Base-by-base conservation (phyloP, 2,797 vertebrate genomes). In the Gallinago stenura region DNA sequence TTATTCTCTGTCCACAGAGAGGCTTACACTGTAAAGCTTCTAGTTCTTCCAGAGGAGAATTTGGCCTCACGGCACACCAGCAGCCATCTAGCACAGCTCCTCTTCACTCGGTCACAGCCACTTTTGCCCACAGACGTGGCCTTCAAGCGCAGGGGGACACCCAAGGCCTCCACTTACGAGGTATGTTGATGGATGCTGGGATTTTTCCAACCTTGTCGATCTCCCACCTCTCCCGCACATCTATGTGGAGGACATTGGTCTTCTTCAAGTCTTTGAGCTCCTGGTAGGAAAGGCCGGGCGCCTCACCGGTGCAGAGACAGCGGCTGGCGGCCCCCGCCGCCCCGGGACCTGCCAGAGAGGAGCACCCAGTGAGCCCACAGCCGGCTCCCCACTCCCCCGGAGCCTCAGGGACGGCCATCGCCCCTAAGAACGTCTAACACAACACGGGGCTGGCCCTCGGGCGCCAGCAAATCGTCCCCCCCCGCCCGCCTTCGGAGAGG, bases 201-300 rank as follows among this genome's bases (percentile, higher is more conserved):
- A 99, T 99, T 94, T 96, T 97, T 62, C 99, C 99, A 72, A 98
- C 98, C 73, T 98, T 98, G 35, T 98, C 89, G 70, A 99, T 97
- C 97, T 99, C 99, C 99, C 98, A 99, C 31, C 98, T 98, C 87
- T 99, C 99, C 88, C 99, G 98, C 70, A 99, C 99, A 73, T 99
- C 99, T 87, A 99, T 98, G 56, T 98, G 97, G 89, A 97, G 92
- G 16, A 97, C 92, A 35, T 91, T 83, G 9, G 77, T 95, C 31
- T 97, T 97, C 92, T 99, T 96, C 83, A 99, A 95, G 76, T 98
- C 97, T 95, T 99, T 99, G 72, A 99, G 97, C 97, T 99, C 97
- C 28, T 96, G 97, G 41, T 99, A 99, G 31, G 97, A 98, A 71
- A 99, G 96, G 39, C 83, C 83, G 12, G 95, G 95, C 62, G 57